Conservation (phyloP, 2,113 vertebrate species). For the Synodontis membranacea region DNA sequence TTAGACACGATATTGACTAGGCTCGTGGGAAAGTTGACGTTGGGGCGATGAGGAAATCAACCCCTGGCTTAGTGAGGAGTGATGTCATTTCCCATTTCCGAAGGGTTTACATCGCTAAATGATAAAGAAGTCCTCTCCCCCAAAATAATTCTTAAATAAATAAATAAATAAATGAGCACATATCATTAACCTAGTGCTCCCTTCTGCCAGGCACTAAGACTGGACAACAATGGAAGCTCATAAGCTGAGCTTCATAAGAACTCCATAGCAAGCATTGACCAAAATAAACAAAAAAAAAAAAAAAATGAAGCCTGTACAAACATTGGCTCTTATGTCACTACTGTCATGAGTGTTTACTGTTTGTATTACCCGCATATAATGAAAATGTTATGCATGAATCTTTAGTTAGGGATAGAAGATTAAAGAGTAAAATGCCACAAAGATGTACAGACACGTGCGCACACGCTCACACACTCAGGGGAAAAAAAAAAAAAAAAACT, state of each 20-base stretch:
- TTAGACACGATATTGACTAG: background rate
- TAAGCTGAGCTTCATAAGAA: background rate
- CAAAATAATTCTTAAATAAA: conserved; percentile 72
- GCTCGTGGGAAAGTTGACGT: too few species aligned
- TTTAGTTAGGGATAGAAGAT: background rate
- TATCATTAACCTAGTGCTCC: conserved; percentile 60
- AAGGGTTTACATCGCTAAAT: conserved; percentile 55
- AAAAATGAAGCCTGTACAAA: conserved; percentile 24
- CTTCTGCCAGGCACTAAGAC: conserved; percentile 54
- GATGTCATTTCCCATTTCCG: conserved; percentile 64
- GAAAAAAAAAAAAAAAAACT: too few species aligned
- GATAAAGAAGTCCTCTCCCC: conserved; percentile 61
- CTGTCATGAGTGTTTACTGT: background rate
- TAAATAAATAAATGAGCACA: conserved; percentile 76
- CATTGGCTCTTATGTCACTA: background rate
- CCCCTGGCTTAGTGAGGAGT: conserved; percentile 46
- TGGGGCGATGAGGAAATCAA: background rate
- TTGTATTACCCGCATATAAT: background rate
- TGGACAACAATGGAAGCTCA: conserved; percentile 26
- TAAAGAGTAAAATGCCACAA: background rate
- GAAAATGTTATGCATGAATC: background rate
- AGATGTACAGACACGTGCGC: background rate
- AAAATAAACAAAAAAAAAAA: too few species aligned
- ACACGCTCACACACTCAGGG: background rate
- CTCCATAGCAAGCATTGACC: conserved; percentile 1